A percentile compares a stretch with the other conserved stretches of the same genome.
These are phyloP conservation scores for Micrastur ruficollis DNA, from an alignment of 2,797 vertebrate species.

Conservation along the genomic window DNA sequence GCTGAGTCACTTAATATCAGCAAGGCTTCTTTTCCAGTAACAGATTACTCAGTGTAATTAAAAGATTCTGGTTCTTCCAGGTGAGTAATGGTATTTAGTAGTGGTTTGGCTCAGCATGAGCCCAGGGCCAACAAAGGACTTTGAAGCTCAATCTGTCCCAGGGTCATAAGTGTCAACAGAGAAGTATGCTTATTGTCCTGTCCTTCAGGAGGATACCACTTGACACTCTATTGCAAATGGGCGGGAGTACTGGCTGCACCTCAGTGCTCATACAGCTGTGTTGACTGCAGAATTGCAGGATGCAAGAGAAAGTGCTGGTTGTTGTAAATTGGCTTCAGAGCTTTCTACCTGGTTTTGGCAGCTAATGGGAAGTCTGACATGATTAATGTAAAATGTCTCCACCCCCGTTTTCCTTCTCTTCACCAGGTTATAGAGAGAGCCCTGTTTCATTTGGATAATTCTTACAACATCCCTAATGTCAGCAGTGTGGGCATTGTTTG, in stretches of 20 bases:
- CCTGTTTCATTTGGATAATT: slow-evolving; percentile 92
- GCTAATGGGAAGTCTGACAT: not conserved
- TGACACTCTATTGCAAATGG: not conserved
- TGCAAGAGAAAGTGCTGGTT: not conserved
- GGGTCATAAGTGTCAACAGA: not conserved
- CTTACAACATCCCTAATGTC: slow-evolving; percentile 87
- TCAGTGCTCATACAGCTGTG: not conserved
- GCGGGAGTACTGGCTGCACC: not conserved
- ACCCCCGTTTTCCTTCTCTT: not conserved
- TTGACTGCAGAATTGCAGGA: not conserved
- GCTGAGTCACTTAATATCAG: not conserved
- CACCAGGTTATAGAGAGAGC: slow-evolving; percentile 86
- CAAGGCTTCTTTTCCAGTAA: not conserved
- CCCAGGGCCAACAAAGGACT: not conserved
- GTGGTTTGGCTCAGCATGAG: not conserved
- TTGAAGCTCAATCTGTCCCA: not conserved
- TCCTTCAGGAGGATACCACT: not conserved
- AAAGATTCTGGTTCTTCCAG: not conserved
- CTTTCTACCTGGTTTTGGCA: not conserved
- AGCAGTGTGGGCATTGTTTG: slow-evolving; percentile 82
- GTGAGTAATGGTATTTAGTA: not conserved
- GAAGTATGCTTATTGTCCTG: not conserved
- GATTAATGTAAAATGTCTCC: not conserved
- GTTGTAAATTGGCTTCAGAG: not conserved
- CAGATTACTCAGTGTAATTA: not conserved